phyloP scores from a whole-genome alignment of 2,797 vertebrate species.

The Sebastes cheni region DNA sequence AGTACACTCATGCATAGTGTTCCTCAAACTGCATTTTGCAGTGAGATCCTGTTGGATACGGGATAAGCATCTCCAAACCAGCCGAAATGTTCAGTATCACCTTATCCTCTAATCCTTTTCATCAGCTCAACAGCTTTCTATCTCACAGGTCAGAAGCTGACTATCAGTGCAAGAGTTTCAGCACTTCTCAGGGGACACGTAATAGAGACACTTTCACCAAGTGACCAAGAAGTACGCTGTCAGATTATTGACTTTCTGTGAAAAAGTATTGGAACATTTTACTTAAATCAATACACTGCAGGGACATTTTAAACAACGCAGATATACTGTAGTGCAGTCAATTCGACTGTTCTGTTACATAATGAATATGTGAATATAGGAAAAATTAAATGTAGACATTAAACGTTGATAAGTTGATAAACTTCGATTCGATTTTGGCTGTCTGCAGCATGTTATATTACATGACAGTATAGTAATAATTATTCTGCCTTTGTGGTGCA shows the following conservation, averaged over 20 bases:
- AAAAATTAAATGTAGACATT: background rate
- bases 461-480: background rate
- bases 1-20: constrained; percentile 1
- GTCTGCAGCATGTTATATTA: background rate
- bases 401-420: background rate
- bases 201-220: background rate
- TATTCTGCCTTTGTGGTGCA: background rate
- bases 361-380: background rate
- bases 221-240: background rate
- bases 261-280: background rate
- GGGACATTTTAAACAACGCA: background rate
- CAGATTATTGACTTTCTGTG: background rate
- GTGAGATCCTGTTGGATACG: background rate
- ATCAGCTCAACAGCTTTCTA: background rate
- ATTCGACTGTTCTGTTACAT: background rate
- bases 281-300: background rate
- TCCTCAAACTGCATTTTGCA: constrained; percentile 5
- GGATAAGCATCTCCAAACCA: constrained; percentile 23
- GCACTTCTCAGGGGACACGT: background rate
- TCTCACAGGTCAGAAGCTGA: constrained; percentile 1
- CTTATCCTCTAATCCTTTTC: constrained; percentile 15
- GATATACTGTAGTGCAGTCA: background rate
- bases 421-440: background rate
- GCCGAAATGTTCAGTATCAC: background rate
- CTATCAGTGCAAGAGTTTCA: background rate